phyloP scores from a whole-genome alignment of 2,888 invertebrate genomes.

The Macaria liturata region DNA sequence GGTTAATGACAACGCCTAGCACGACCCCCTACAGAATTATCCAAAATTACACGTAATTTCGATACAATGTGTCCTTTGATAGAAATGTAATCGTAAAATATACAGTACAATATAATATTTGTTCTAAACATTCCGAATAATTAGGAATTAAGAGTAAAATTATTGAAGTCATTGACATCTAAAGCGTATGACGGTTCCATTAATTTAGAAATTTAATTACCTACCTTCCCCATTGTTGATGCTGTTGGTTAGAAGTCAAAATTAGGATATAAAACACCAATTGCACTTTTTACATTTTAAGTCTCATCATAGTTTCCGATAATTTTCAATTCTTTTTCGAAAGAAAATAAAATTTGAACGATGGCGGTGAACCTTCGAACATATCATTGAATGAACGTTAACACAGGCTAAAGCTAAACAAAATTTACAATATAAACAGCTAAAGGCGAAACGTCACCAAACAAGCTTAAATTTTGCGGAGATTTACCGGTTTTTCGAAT shows the following conservation, averaged over 20 bases:
- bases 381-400: slow-evolving; percentile 12
- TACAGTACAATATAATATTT: too few relatives aligned
- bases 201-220: too few relatives aligned
- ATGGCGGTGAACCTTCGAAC: slow-evolving; percentile 25
- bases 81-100: too few relatives aligned
- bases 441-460: not conserved
- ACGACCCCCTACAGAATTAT: slow-evolving; percentile 8
- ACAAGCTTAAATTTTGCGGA: not conserved
- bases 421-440: not conserved
- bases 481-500: not conserved
- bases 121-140: too few relatives aligned
- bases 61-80: too few relatives aligned
- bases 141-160: too few relatives aligned
- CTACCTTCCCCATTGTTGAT: slow-evolving; percentile 18
- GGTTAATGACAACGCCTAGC: slow-evolving; percentile 25
- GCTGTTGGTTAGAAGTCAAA: not conserved
- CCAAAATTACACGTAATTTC: not conserved
- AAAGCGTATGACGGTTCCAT: slow-evolving; percentile 9
- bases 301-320: too few relatives aligned
- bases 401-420: not conserved
- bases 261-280: too few relatives aligned
- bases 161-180: not conserved
- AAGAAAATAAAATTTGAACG: slow-evolving; percentile 10
- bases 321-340: not conserved
- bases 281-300: not conserved